These are phyloP conservation scores for Aphelenchoides fujianensis DNA, from an alignment of 1,140 invertebrate species.

Conservation along the genomic window DNA sequence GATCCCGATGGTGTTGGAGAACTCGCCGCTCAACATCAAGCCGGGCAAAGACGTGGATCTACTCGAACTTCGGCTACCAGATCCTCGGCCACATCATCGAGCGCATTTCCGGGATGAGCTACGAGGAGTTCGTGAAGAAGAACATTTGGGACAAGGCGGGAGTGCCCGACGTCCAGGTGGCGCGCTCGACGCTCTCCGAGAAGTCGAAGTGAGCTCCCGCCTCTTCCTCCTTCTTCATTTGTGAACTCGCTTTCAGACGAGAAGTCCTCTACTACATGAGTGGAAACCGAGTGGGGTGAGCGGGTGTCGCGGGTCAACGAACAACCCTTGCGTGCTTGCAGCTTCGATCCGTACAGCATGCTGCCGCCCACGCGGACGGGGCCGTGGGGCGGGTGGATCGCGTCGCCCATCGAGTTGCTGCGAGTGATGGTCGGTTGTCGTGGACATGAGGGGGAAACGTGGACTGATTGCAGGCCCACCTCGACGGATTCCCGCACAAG, in stretches of 20 bases:
- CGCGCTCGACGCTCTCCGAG: constrained; percentile 53
- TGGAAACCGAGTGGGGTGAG: constrained; percentile 51
- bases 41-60: constrained; percentile 59
- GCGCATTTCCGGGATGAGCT: constrained; percentile 44
- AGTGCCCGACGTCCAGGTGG: constrained; percentile 57
- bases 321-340: background rate
- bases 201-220: constrained; percentile 45
- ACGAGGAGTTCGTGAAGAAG: constrained; percentile 60
- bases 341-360: constrained; percentile 59
- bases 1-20: constrained; percentile 45
- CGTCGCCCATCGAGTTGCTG: constrained; percentile 59
- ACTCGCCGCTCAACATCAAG: constrained; percentile 46
- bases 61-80: constrained; percentile 62
- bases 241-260: constrained; percentile 36
- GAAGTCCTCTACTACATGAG: constrained; percentile 62
- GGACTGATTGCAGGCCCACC: constrained; percentile 30
- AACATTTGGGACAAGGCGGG: constrained; percentile 54
- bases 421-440: constrained; percentile 48
- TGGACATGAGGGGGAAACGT: background rate
- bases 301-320: constrained; percentile 34
- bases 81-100: constrained; percentile 61
- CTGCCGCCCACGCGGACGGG: constrained; percentile 51
- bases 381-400: constrained; percentile 62
- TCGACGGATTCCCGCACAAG: constrained; percentile 52
- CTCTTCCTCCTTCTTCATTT: background rate